phyloP scores from a whole-genome alignment of 2,797 vertebrate species.

The Lerista edwardsae region DNA sequence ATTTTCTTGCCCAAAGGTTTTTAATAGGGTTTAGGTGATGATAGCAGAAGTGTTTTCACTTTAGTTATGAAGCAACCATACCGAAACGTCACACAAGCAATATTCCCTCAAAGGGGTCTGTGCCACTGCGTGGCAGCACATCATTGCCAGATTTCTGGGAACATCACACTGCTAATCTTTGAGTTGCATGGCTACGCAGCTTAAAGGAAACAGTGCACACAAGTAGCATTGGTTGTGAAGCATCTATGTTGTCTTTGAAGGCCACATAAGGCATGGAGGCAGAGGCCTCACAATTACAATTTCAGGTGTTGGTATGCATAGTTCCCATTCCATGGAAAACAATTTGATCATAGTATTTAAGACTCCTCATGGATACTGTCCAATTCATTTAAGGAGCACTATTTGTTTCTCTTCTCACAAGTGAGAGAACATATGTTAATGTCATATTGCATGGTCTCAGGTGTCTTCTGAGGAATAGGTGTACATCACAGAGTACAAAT shows the following conservation, averaged over 20 bases:
- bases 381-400: not conserved
- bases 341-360: not conserved
- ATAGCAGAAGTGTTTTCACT: not conserved
- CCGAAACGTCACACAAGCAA: not conserved
- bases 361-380: not conserved
- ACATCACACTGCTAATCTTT: no score
- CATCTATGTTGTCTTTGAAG: not conserved
- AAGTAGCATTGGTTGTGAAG: not conserved
- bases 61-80: not conserved
- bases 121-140: no score
- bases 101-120: no score
- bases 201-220: not conserved
- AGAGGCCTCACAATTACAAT: not conserved
- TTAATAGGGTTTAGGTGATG: not conserved
- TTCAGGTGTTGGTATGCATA: not conserved
- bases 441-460: not conserved
- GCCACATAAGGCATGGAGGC: not conserved
- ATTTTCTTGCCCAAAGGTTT: not conserved
- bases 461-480: not conserved
- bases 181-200: no score
- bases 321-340: not conserved
- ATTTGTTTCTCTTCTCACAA: not conserved
- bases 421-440: not conserved
- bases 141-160: no score
- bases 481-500: slow-evolving; percentile 7